Evolutionary conservation across 92 coral and sea anemone genomes (phyloP).

Genomic region (Ricordea florida): DNA sequence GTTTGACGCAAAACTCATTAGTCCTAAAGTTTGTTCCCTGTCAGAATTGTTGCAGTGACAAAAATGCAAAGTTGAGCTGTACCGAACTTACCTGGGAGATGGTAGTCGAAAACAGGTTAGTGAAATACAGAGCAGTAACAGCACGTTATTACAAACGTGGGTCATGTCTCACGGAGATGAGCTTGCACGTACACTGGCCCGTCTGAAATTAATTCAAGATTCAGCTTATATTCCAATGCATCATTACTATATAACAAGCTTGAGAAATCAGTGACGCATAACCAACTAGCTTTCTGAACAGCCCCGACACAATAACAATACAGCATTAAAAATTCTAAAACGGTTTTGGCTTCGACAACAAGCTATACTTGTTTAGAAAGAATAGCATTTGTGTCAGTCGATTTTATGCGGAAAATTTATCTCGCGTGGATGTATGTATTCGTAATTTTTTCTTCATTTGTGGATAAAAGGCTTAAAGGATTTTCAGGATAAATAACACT

Average conservation of each 20-base stretch:
- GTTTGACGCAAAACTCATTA: not conserved
- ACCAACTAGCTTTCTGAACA: conserved; percentile 16
- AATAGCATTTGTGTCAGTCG: too few species aligned
- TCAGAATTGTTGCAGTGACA: not conserved
- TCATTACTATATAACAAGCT: conserved; percentile 42
- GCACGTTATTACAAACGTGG: not conserved
- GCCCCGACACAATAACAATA: conserved; percentile 7
- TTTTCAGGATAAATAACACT: too few species aligned
- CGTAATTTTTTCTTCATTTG: too few species aligned
- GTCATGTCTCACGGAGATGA: conserved; percentile 22
- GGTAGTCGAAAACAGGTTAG: conserved; percentile 18
- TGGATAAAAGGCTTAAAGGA: too few species aligned
- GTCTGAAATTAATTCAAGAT: conserved; percentile 57
- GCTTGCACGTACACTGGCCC: not conserved
- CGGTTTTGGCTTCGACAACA: not conserved
- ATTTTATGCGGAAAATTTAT: too few species aligned
- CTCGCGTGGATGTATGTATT: too few species aligned
- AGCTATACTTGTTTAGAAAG: not conserved
- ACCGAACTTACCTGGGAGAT: not conserved
- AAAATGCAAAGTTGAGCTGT: not conserved
- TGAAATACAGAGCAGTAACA: not conserved
- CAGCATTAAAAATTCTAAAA: conserved; percentile 16
- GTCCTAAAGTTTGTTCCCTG: not conserved
- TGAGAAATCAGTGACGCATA: conserved; percentile 34
- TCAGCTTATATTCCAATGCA: conserved; percentile 17